Evolutionary conservation across 2,888 invertebrate genomes (phyloP).

Genomic region (Phoenoteleia sp.): DNA sequence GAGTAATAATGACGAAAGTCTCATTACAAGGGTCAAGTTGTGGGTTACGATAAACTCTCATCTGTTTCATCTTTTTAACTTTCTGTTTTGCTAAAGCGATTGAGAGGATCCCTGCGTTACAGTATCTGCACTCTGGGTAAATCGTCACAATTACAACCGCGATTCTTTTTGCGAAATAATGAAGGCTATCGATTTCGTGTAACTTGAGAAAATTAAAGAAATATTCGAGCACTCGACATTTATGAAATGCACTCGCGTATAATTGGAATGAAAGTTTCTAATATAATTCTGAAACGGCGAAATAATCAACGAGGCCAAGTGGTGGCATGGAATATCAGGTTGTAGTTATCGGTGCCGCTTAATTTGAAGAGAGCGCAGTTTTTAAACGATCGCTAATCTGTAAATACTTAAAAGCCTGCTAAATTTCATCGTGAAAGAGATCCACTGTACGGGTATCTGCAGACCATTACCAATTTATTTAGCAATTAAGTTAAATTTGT

Average conservation of each 20-base stretch:
- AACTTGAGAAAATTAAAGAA: conserved; percentile 9
- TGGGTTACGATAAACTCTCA: conserved; percentile 13
- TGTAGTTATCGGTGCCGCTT: background rate
- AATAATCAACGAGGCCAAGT: conserved; percentile 8
- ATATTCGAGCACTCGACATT: conserved; percentile 3
- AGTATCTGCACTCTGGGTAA: too few species aligned
- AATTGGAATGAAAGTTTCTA: conserved; percentile 16
- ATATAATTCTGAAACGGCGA: background rate
- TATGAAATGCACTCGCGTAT: conserved; percentile 15
- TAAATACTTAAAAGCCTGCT: background rate
- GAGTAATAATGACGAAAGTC: conserved; percentile 23
- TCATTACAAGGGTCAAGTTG: conserved; percentile 22
- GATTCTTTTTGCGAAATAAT: conserved; percentile 22
- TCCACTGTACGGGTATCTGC: background rate
- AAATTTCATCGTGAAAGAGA: background rate
- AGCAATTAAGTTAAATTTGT: too few species aligned
- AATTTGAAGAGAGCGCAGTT: background rate
- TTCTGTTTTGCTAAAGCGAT: background rate
- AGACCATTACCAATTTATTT: background rate
- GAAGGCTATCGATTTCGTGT: conserved; percentile 16
- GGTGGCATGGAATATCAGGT: conserved; percentile 1
- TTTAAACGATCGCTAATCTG: background rate
- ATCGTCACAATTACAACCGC: background rate
- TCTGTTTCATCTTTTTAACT: background rate
- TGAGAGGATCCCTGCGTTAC: too few species aligned